phyloP scores from a whole-genome alignment of 1,140 invertebrate species.

The Episyrphus balteatus region DNA sequence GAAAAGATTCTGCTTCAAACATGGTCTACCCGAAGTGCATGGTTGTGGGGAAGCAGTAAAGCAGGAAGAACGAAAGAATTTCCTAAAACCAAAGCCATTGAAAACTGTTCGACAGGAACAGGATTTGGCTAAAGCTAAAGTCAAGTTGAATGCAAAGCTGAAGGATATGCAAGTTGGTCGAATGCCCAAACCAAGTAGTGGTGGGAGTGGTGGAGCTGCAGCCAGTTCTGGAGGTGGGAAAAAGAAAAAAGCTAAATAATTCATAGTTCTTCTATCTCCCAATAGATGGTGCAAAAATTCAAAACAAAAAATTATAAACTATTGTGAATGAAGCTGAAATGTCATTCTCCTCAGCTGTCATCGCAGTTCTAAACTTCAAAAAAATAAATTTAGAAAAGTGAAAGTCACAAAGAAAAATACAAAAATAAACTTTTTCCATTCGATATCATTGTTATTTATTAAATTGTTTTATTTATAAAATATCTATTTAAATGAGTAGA shows the following conservation, averaged over 20 bases:
- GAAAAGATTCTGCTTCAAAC: conserved; percentile 32
- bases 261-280: not conserved
- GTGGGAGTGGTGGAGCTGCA: conserved; percentile 1
- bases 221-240: conserved; percentile 4
- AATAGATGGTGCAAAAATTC: not conserved
- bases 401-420: no score
- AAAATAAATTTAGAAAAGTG: no score
- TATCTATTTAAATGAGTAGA: no score
- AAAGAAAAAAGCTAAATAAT: conserved; percentile 19
- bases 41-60: conserved; percentile 29
- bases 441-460: no score
- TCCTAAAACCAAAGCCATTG: conserved; percentile 26
- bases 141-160: conserved; percentile 24
- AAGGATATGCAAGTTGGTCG: conserved; percentile 33
- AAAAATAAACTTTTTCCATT: no score
- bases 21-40: conserved; percentile 30
- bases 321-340: no score
- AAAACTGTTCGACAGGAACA: conserved; percentile 25
- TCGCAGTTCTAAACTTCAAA: no score
- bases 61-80: conserved; percentile 26
- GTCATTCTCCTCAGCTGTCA: no score
- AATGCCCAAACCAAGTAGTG: conserved; percentile 18
- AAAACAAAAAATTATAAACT: no score
- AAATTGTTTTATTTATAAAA: no score
- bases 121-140: conserved; percentile 28